Evolutionary conservation across 1,140 invertebrate genomes (phyloP).

Genomic region (Drosophila ironensis): DNA sequence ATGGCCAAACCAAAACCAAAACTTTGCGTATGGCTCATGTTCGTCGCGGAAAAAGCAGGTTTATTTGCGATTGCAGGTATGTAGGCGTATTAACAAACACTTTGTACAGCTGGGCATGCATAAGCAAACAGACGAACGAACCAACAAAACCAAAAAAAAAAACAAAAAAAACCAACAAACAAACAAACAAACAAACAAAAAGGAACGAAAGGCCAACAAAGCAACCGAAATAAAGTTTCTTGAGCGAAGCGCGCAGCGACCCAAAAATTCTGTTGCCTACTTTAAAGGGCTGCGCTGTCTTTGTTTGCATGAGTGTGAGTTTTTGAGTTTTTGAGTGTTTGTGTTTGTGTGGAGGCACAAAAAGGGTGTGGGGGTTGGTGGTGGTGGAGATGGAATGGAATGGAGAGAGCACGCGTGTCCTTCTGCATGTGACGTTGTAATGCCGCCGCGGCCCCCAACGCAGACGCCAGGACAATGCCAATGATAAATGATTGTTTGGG

Average conservation of each 20-base stretch:
- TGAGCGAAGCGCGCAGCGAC: slow-evolving; percentile 23
- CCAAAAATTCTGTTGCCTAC: slow-evolving; percentile 58
- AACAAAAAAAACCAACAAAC: slow-evolving; percentile 33
- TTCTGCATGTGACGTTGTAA: slow-evolving; percentile 35
- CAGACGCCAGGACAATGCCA: slow-evolving; percentile 35
- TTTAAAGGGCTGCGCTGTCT: slow-evolving; percentile 32
- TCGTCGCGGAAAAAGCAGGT: slow-evolving; percentile 9
- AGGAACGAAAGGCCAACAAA: slow-evolving; percentile 16
- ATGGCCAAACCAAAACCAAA: background rate
- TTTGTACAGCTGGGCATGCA: slow-evolving; percentile 41
- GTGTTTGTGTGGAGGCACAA: slow-evolving; percentile 8
- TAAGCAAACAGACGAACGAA: slow-evolving; percentile 8
- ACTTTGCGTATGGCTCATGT: background rate
- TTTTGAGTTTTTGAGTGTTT: slow-evolving; percentile 5
- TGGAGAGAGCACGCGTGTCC: slow-evolving; percentile 16
- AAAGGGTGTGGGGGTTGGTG: slow-evolving; percentile 7
- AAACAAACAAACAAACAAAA: slow-evolving; percentile 25
- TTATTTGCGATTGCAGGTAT: background rate
- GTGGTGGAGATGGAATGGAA: no score
- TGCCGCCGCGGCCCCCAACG: slow-evolving; percentile 43
- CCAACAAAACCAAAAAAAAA: slow-evolving; percentile 6
- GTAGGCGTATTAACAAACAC: background rate
- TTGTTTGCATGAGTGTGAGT: slow-evolving; percentile 1
- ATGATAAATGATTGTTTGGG: slow-evolving; percentile 69
- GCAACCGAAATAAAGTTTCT: slow-evolving; percentile 22